These are phyloP conservation scores for Bothrops alternatus DNA, from an alignment of 2,797 vertebrate species.

Conservation along the genomic window DNA sequence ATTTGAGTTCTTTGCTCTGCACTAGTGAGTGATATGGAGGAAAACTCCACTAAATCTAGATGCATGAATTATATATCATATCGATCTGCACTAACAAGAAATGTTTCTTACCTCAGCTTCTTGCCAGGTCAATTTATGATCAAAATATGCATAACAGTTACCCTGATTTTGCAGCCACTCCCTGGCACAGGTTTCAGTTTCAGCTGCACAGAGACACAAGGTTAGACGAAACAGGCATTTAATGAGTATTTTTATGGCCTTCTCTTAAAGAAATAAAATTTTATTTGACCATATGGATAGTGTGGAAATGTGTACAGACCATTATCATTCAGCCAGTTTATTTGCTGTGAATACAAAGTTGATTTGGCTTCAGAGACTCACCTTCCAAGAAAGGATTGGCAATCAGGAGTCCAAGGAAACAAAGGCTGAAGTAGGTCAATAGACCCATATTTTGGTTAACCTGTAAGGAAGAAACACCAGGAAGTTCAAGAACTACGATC, in stretches of 20 bases:
- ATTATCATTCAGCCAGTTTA: background rate
- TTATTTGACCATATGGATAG: background rate
- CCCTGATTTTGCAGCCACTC: conserved; percentile 8
- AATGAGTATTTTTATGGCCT: background rate
- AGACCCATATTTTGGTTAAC: background rate
- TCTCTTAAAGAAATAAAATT: background rate
- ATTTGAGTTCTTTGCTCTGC: background rate
- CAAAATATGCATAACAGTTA: conserved; percentile 11
- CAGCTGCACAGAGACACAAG: background rate
- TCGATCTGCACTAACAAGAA: background rate
- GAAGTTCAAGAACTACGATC: background rate
- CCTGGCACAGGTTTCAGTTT: background rate
- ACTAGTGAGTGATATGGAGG: background rate
- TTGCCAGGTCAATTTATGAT: background rate
- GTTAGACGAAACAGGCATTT: background rate
- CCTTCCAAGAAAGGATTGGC: background rate
- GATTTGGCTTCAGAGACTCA: background rate
- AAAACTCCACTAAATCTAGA: background rate
- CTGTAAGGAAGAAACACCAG: background rate
- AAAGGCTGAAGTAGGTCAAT: background rate
- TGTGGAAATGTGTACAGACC: background rate
- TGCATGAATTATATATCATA: background rate
- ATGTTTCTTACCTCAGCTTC: conserved; percentile 3
- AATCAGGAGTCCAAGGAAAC: background rate
- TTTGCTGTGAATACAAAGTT: background rate